phyloP scores from a whole-genome alignment of 2,888 invertebrate species.

The Perizoma flavofasciatum region DNA sequence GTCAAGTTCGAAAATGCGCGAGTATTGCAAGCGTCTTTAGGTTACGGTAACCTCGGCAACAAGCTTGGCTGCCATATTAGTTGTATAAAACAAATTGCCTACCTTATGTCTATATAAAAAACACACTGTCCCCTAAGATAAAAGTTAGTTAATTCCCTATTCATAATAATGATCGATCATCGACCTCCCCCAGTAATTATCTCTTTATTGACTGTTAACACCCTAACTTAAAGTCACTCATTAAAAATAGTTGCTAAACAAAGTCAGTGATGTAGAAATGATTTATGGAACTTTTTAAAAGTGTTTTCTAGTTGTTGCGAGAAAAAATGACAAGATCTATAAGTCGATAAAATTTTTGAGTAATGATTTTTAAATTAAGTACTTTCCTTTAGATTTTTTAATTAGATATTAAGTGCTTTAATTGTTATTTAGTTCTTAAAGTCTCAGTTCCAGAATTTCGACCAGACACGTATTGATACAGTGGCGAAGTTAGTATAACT shows the following conservation, averaged over 20 bases:
- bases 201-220: constrained; percentile 62
- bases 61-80: no score
- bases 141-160: constrained; percentile 36
- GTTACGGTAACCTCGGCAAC: no score
- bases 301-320: constrained; percentile 51
- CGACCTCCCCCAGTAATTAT: constrained; percentile 58
- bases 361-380: not conserved
- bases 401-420: no score
- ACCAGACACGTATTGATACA: no score
- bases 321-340: not conserved
- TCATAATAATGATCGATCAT: constrained; percentile 68
- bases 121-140: constrained; percentile 1
- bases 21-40: no score
- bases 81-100: no score
- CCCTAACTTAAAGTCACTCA: constrained; percentile 48
- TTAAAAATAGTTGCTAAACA: constrained; percentile 55
- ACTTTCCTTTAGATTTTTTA: not conserved
- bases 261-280: constrained; percentile 53
- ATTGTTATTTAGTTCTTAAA: no score
- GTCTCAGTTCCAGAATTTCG: no score
- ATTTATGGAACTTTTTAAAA: constrained; percentile 44
- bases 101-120: not conserved
- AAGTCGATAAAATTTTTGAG: not conserved
- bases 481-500: no score
- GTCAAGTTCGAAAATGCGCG: no score